These are phyloP conservation scores for Electrophaes corylata DNA, from an alignment of 2,888 invertebrate genomes.

Conservation along the genomic window DNA sequence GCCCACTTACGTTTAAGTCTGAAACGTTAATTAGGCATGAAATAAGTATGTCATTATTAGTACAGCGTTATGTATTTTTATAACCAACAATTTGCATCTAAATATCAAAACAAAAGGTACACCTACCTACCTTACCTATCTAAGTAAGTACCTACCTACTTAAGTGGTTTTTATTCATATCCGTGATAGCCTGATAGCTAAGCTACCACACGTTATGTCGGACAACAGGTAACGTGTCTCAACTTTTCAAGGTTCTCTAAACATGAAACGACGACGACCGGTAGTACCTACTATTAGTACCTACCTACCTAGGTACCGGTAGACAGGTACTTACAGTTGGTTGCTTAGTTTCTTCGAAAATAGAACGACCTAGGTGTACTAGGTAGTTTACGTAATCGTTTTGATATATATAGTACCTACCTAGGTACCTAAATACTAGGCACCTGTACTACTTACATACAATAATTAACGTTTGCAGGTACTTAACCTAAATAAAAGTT, in stretches of 20 bases:
- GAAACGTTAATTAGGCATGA: slow-evolving; percentile 15
- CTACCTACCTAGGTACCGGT: too few species aligned
- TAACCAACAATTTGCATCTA: neutral
- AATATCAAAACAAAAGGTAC: neutral
- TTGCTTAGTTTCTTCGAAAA: slow-evolving; percentile 23
- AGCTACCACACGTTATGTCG: slow-evolving; percentile 27
- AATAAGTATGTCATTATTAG: neutral
- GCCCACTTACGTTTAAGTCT: slow-evolving; percentile 39
- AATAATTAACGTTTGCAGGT: too few species aligned
- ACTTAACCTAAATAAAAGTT: slow-evolving; percentile 18
- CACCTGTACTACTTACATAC: neutral
- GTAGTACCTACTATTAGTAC: too few species aligned
- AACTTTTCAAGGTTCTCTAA: slow-evolving; percentile 39
- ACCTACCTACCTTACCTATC: too few species aligned
- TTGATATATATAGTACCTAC: neutral
- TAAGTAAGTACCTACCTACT: neutral
- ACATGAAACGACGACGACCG: slow-evolving; percentile 38
- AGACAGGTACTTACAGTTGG: slow-evolving; percentile 23
- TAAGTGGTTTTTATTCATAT: neutral
- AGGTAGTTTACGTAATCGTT: slow-evolving; percentile 17
- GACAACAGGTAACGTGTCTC: slow-evolving; percentile 37
- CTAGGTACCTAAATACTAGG: neutral
- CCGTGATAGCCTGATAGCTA: neutral
- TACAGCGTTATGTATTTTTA: neutral
- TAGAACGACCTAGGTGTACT: slow-evolving; percentile 9